Evolutionary conservation across 64 coral and sea anemone genomes (phyloP).

Genomic region (Porites lutea): DNA sequence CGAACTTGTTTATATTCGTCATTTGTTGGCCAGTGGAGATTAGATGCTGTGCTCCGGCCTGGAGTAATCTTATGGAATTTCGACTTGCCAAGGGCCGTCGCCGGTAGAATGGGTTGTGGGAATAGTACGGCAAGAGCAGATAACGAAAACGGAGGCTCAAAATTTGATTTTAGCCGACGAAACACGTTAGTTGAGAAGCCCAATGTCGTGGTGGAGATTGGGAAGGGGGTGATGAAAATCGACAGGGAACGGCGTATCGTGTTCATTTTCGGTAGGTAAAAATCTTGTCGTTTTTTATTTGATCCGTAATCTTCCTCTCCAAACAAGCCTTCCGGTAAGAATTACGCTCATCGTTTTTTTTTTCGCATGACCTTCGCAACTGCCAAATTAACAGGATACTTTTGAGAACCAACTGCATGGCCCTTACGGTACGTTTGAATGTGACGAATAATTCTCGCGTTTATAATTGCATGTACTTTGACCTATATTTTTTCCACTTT

Average conservation of each 20-base stretch:
- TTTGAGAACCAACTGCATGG: background rate
- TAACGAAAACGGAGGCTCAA: constrained; percentile 15
- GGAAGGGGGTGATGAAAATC: constrained; percentile 88
- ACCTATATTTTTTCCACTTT: no score
- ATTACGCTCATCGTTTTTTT: no score
- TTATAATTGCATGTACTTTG: no score
- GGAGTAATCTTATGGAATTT: background rate
- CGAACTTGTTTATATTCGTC: constrained; percentile 11
- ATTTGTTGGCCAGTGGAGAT: constrained; percentile 15
- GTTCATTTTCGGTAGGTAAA: constrained; percentile 87
- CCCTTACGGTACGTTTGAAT: background rate
- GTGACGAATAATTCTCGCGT: no score
- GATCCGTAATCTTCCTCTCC: background rate
- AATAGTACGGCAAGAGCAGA: constrained; percentile 47
- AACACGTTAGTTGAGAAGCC: constrained; percentile 87
- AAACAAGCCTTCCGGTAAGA: background rate
- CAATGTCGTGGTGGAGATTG: constrained; percentile 74
- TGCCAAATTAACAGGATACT: background rate
- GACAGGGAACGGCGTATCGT: constrained; percentile 77
- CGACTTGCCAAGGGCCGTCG: background rate
- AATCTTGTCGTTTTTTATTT: background rate
- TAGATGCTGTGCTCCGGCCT: background rate
- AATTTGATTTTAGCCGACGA: constrained; percentile 86
- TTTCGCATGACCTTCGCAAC: background rate
- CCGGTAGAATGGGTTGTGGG: constrained; percentile 78